A percentile compares a stretch with the other conserved stretches of the same genome.
Evolutionary conservation across 2,888 invertebrate genomes (phyloP).

Genomic region (Acanthococcus lagerstroemiae): DNA sequence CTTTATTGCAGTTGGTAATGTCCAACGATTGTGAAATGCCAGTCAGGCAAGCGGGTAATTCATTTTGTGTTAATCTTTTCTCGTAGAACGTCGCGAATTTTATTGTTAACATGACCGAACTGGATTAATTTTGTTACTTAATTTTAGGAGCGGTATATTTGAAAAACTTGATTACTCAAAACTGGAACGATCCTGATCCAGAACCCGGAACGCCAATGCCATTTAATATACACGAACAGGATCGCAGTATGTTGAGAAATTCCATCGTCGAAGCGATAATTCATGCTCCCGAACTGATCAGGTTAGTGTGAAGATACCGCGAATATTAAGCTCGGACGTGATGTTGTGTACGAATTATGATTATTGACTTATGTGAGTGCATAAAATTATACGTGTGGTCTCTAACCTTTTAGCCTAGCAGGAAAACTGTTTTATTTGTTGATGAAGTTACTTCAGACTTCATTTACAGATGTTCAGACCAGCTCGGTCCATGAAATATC

Average conservation of each 20-base stretch:
- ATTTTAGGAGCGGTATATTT: conserved; percentile 73
- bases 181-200: conserved; percentile 77
- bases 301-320: conserved; percentile 41
- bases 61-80: not conserved
- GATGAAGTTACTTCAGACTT: too few species aligned
- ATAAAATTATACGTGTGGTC: too few species aligned
- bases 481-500: too few species aligned
- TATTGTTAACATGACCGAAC: too few species aligned
- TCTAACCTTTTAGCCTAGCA: too few species aligned
- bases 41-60: conserved; percentile 77
- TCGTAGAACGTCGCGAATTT: too few species aligned
- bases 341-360: too few species aligned
- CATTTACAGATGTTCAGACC: too few species aligned
- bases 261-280: conserved; percentile 93
- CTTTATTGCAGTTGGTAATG: conserved; percentile 88
- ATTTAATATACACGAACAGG: conserved; percentile 91
- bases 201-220: conserved; percentile 62
- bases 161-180: conserved; percentile 81
- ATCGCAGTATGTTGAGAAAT: conserved; percentile 82
- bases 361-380: too few species aligned
- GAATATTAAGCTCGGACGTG: too few species aligned
- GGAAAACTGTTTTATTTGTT: too few species aligned
- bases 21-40: conserved; percentile 79
- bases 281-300: conserved; percentile 79
- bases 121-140: not conserved